Base-by-base conservation (phyloP, 92 coral and sea anemone genomes). In the Palythoa caribaeorum region DNA sequence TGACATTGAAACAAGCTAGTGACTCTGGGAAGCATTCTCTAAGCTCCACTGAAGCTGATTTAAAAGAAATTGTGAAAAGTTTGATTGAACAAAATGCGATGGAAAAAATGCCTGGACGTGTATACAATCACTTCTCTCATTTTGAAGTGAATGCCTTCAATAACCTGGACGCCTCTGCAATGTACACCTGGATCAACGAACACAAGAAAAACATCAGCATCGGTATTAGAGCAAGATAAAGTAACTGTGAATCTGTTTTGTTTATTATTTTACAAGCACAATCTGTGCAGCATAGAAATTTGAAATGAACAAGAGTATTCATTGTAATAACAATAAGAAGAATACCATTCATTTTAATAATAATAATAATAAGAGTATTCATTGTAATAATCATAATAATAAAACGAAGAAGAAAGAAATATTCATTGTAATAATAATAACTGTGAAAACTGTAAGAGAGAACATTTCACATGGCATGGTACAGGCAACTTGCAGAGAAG, bases 131-230 rank as follows among this genome's bases (percentile, higher is more conserved):
- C 38, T 73, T 21, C 69, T 63, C 76, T 5, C 37, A 71, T 70
- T 71, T 85, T 85, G 80, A 85, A 85, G 69, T 48, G 40, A 78
- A 84, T 51, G 63, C 88, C 17, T 71, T 69, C 17, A 85, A 74
- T 28, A 54, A 51, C 38, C 73, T 85, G 54, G 39, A 52, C 52
- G 37, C 52, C 37, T 85, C 83, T 20, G 50, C 62, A 51, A n/a
- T 85, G 62, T 85, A 71, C 38, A 53, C 6, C 2, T 71, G 89
- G 89, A 74, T 71, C 47, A 85, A 85, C 44, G 80, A 84, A 44
- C 88, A 72, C 88, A 84, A 84, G 88, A 84, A 84, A 71, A 69
- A 84, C 80, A 84, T 84, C 36, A 72, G 40, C 68, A 44, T 84
- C 71, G 88, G 88, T 40, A 84, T 84, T 44, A 39, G 69, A 72